A percentile compares a stretch with the other conserved stretches of the same genome.
Evolutionary conservation across 2,113 vertebrate genomes (phyloP).

Genomic region (Patagioenas fasciata): DNA sequence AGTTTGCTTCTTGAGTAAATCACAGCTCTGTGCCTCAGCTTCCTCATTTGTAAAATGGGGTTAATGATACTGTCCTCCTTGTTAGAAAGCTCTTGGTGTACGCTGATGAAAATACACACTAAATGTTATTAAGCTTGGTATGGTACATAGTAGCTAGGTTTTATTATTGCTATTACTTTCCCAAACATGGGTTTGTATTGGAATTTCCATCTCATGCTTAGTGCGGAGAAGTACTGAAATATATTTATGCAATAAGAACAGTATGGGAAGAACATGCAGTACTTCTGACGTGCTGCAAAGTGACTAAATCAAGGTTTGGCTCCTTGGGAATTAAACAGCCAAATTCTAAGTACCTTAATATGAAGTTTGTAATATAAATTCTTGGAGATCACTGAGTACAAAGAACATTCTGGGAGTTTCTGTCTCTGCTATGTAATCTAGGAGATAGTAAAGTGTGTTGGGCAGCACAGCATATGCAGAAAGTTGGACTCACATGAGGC

Average conservation of each 20-base stretch:
- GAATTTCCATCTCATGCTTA: neutral
- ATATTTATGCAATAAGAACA: neutral
- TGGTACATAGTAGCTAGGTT: neutral
- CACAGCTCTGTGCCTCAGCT: conserved; percentile 40
- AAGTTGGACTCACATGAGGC: neutral
- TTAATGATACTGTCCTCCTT: conserved; percentile 39
- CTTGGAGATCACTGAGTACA: neutral
- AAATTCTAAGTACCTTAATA: conserved; percentile 9
- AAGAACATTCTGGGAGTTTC: conserved; percentile 6
- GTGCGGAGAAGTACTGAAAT: neutral
- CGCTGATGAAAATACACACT: neutral
- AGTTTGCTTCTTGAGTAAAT: conserved; percentile 24
- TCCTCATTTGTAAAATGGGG: conserved; percentile 45
- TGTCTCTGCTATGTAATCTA: conserved; percentile 5
- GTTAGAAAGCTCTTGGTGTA: conserved; percentile 28
- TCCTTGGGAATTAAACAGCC: neutral
- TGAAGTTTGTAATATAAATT: neutral
- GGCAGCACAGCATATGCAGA: neutral
- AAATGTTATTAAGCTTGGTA: neutral
- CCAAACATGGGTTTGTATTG: neutral
- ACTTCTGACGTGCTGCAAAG: neutral
- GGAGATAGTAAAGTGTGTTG: neutral
- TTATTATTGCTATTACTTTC: neutral
- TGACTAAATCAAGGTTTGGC: neutral
- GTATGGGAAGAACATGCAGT: neutral